phyloP scores from a whole-genome alignment of 2,797 vertebrate genomes.

The Gallinago stenura region DNA sequence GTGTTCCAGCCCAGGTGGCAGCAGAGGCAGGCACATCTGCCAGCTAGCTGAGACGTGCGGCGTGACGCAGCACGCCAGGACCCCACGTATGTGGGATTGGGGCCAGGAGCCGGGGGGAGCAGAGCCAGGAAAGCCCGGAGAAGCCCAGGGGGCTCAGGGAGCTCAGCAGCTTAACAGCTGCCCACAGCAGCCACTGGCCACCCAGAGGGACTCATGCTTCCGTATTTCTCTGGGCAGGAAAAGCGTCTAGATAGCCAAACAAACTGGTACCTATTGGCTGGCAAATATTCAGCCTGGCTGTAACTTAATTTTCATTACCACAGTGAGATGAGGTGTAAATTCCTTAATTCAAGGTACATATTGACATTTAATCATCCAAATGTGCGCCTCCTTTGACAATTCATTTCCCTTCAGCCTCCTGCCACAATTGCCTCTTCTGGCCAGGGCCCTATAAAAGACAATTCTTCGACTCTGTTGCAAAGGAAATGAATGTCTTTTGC shows the following conservation, averaged over 20 bases:
- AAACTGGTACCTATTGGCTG: neutral
- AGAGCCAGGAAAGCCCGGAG: neutral
- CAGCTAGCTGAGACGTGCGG: neutral
- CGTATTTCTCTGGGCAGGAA: neutral
- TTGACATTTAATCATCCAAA: constrained; percentile 58
- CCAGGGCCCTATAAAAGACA: neutral
- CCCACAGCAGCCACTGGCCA: neutral
- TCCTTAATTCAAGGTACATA: constrained; percentile 39
- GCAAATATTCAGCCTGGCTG: constrained; percentile 6
- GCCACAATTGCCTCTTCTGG: neutral
- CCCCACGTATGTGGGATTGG: rapidly evolving
- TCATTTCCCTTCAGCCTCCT: constrained; percentile 36
- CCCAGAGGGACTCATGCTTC: neutral
- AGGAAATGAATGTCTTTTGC: neutral
- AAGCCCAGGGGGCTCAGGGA: neutral
- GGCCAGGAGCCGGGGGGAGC: neutral
- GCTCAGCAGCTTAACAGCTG: neutral
- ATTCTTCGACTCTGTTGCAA: neutral
- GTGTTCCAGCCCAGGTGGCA: neutral
- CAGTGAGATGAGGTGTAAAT: constrained; percentile 5
- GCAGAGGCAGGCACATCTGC: neutral
- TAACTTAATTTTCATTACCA: constrained; percentile 5
- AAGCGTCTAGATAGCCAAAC: neutral
- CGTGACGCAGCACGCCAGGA: rapidly evolving
- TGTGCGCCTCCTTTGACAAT: constrained; percentile 3